Evolutionary conservation across 2,888 invertebrate species (phyloP), one percentile per base, ranked within the genome.

Genomic region (Celastrina argiolus): DNA sequence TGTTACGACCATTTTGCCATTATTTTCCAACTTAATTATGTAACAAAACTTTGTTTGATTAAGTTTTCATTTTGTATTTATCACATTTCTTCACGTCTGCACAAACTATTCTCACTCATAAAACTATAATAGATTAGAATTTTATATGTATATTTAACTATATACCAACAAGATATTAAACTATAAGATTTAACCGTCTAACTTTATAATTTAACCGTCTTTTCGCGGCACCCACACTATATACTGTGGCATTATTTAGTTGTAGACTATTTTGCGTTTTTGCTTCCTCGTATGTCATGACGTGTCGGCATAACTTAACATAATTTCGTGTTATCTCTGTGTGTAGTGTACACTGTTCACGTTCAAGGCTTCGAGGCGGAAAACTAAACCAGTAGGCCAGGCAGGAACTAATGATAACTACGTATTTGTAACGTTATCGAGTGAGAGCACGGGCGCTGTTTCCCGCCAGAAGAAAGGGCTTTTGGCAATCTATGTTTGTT

Each of bases 281-380:
- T 12, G 14, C 5, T 51, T 51, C 51, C 22, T 26, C n/a, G n/a
- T n/a, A n/a, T n/a, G n/a, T n/a, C 14, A 0, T 51, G 51, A 51
- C 51, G 51, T 51, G 12, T 8, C 16, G 51, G 51, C 51, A 51
- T 51, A 45, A 18, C 45, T 45, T 45, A 45, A 16, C 45, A 45
- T 45, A 45, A 45, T 45, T 45, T 45, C 2, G 39, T 45, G 45
- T 45, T 45, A 45, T 45, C 45, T 45, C 45, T 45, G 18, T 45
- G 45, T 45, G 45, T 45, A 1, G 18, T 8, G 18, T 45, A 6
- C 10, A 18, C 45, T 18, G 8, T 45, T 18, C 45, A 18, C 16
- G 18, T 16, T 45, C 45, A 10, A 45, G 45, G 45, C 3, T 18
- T 1, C 10, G 45, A 45, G 45, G 10, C 18, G 45, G 18, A 45